Evolutionary conservation across 2,888 invertebrate species (phyloP).

Genomic region (Autographa pulchrina): DNA sequence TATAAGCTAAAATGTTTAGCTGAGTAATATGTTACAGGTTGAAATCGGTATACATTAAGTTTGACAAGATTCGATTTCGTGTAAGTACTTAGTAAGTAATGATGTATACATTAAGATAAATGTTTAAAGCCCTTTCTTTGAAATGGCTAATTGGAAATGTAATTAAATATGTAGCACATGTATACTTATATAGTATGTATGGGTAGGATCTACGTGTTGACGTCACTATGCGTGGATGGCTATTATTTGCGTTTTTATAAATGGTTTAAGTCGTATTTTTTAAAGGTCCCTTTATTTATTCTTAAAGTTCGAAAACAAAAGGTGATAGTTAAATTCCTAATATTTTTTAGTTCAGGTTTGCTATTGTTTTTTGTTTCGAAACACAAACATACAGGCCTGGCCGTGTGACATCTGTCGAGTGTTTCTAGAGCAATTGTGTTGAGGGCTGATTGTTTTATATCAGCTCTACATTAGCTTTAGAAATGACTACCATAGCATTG

Average conservation of each 20-base stretch:
- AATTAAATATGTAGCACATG: not conserved
- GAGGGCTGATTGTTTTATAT: not conserved
- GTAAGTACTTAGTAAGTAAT: constrained; percentile 19
- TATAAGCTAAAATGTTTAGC: constrained; percentile 47
- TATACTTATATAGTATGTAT: not conserved
- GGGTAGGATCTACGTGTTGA: too few relatives aligned
- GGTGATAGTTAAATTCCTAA: too few relatives aligned
- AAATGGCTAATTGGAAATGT: not conserved
- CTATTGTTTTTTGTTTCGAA: not conserved
- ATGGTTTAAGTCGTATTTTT: too few relatives aligned
- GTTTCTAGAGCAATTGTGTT: not conserved
- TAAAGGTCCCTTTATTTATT: too few relatives aligned
- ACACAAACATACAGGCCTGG: not conserved
- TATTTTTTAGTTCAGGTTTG: too few relatives aligned
- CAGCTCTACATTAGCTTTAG: not conserved
- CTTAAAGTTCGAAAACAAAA: too few relatives aligned
- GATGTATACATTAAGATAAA: constrained; percentile 16
- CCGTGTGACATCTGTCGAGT: not conserved
- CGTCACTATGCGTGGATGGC: too few relatives aligned
- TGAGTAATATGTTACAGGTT: constrained; percentile 38
- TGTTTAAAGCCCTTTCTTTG: constrained; percentile 1
- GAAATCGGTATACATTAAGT: constrained; percentile 43
- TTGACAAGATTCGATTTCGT: constrained; percentile 38
- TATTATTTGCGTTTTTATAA: too few relatives aligned
- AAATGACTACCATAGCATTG: not conserved